These are phyloP conservation scores for Scolopax bukidnonensis DNA, from an alignment of 2,797 vertebrate species.

Conservation along the genomic window DNA sequence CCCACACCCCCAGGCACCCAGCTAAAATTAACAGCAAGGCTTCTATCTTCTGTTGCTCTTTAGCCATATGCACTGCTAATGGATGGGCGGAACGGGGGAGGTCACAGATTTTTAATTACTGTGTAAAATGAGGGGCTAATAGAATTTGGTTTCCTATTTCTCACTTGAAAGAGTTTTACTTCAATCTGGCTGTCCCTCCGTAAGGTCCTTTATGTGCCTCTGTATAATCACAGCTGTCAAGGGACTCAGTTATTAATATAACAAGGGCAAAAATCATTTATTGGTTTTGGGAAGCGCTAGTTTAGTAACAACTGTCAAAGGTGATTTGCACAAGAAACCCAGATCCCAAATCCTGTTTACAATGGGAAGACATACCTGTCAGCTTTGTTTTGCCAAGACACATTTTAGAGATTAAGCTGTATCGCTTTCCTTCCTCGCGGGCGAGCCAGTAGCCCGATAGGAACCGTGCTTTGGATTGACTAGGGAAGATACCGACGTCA, in stretches of 20 bases:
- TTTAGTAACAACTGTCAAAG: conserved; percentile 25
- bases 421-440: background rate
- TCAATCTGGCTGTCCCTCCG: background rate
- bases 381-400: conserved; percentile 1
- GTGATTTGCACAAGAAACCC: conserved; percentile 10
- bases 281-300: background rate
- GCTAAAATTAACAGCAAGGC: conserved; percentile 44
- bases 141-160: conserved; percentile 25
- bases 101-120: conserved; percentile 46
- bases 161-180: background rate
- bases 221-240: background rate
- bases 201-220: background rate
- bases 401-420: background rate
- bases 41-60: background rate
- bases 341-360: conserved; percentile 31
- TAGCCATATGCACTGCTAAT: background rate
- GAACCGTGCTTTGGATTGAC: background rate
- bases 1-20: background rate
- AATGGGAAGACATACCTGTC: background rate
- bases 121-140: conserved; percentile 1
- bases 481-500: background rate
- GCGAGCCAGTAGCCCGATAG: background rate
- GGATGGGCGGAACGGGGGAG: background rate
- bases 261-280: background rate
- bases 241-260: conserved; percentile 15